Evolutionary conservation across 2,888 invertebrate species (phyloP).

Genomic region (Neoascia interrupta): DNA sequence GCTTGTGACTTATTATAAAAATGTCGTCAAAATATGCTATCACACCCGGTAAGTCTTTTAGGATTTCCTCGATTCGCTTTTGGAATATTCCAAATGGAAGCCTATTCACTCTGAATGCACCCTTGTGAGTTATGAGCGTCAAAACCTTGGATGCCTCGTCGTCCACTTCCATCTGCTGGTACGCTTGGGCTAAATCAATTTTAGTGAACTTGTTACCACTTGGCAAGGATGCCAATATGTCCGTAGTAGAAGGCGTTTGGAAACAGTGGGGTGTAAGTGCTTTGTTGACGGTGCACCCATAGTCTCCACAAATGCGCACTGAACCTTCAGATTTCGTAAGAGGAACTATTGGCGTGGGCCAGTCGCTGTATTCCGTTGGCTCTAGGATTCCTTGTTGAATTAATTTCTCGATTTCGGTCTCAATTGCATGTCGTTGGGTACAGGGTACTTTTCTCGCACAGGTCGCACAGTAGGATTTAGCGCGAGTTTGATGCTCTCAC

Average conservation of each 20-base stretch:
- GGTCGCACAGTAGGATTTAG: not conserved
- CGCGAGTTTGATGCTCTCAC: not conserved
- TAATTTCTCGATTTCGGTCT: conserved; percentile 55
- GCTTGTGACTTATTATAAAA: conserved; percentile 5
- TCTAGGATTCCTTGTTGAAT: conserved; percentile 67
- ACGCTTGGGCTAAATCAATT: conserved; percentile 14
- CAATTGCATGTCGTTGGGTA: too few species aligned
- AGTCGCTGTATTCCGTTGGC: too few species aligned
- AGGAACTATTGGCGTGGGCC: too few species aligned
- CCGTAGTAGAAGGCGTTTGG: conserved; percentile 30
- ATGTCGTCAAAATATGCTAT: conserved; percentile 5
- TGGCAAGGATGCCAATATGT: not conserved
- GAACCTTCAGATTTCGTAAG: conserved; percentile 63
- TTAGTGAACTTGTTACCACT: not conserved
- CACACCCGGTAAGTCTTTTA: not conserved
- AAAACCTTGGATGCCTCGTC: not conserved
- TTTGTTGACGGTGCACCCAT: conserved; percentile 73
- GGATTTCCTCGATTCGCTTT: conserved; percentile 5
- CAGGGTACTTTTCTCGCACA: too few species aligned
- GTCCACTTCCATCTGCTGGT: not conserved
- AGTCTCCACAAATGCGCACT: conserved; percentile 71
- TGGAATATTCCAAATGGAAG: conserved; percentile 14
- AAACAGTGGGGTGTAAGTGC: conserved; percentile 70
- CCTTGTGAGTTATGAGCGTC: conserved; percentile 7
- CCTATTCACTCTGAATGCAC: conserved; percentile 1